phyloP scores from a whole-genome alignment of 2,797 vertebrate species.

The Percopsis omiscomaycus region DNA sequence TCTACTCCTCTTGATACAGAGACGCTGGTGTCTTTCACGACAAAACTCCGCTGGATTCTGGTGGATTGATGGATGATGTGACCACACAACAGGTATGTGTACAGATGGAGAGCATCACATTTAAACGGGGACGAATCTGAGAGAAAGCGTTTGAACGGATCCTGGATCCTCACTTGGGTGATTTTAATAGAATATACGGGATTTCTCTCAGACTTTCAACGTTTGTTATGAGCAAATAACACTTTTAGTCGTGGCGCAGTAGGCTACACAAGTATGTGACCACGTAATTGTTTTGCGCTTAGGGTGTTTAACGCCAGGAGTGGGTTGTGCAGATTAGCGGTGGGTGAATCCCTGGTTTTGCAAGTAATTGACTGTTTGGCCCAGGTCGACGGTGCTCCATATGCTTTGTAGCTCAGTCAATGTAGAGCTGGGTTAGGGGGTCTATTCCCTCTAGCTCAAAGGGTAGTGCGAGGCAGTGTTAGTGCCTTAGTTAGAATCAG shows the following conservation, averaged over 20 bases:
- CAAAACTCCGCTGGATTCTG: slow-evolving; percentile 51
- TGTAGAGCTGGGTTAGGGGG: no score
- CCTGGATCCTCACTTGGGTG: slow-evolving; percentile 11
- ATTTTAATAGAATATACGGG: background rate
- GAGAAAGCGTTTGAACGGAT: background rate
- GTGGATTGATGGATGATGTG: slow-evolving; percentile 57
- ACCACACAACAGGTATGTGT: slow-evolving; percentile 56
- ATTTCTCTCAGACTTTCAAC: slow-evolving; percentile 1
- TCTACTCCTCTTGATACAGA: slow-evolving; percentile 36
- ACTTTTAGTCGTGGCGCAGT: background rate
- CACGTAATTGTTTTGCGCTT: no score
- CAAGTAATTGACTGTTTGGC: no score
- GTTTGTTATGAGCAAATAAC: background rate
- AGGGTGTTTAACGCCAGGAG: no score
- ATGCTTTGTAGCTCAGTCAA: no score
- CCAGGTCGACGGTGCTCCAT: no score
- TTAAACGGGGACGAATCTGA: background rate
- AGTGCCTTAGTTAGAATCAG: no score
- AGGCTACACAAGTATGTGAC: background rate
- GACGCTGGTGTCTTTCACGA: slow-evolving; percentile 44
- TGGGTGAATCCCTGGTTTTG: no score
- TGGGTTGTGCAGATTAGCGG: no score
- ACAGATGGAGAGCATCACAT: background rate
- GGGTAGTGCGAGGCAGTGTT: no score
- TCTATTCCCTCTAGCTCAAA: no score